phyloP scores from a whole-genome alignment of 2,113 vertebrate genomes.

The Neotragus moschatus region DNA sequence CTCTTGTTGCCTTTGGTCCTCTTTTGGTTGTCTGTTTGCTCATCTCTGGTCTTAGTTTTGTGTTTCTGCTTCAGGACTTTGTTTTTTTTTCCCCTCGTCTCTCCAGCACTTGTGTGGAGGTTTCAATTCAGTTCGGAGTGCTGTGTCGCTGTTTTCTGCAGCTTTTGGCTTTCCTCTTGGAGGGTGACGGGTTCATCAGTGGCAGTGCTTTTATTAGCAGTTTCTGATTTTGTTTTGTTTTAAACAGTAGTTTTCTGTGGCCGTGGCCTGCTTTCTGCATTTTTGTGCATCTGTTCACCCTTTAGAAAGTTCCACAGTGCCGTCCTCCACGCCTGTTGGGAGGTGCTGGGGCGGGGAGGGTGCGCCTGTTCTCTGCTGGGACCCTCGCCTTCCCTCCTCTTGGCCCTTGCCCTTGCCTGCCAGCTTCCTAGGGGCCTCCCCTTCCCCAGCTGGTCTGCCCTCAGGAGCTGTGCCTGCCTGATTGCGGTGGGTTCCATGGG shows the following conservation, averaged over 20 bases:
- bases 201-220: not conserved
- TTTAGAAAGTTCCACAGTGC: accelerated
- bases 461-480: not conserved
- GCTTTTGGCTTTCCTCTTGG: not conserved
- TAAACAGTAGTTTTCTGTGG: not conserved
- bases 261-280: not conserved
- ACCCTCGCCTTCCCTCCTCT: not conserved
- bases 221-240: not conserved
- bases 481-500: not conserved
- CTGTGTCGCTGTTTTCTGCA: not conserved
- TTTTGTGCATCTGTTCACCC: not conserved
- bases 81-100: not conserved
- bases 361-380: not conserved
- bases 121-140: not conserved
- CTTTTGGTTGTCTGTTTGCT: not conserved
- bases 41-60: not conserved
- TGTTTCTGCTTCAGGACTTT: not conserved
- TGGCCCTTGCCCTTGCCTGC: not conserved
- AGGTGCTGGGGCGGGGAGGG: not conserved
- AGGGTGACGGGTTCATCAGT: not conserved
- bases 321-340: not conserved
- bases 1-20: not conserved
- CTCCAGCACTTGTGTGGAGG: not conserved
- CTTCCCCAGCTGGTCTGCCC: not conserved
- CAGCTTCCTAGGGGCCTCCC: not conserved